These are phyloP conservation scores for Theonella swinhoei DNA, from an alignment of 37 sponge, comb jelly and placozoan genomes.

Conservation along the genomic window DNA sequence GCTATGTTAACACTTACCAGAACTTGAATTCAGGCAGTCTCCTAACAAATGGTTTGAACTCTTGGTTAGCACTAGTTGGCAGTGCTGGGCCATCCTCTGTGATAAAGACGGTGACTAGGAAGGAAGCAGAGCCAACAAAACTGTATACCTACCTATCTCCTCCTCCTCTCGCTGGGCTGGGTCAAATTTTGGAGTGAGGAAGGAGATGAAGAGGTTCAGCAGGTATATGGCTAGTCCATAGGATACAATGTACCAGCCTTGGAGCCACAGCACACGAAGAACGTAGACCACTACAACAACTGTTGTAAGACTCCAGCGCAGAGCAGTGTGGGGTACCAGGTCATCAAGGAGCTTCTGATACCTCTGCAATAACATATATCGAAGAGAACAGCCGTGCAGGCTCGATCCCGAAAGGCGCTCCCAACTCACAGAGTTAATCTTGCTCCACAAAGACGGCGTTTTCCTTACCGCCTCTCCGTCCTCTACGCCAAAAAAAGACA, in stretches of 20 bases:
- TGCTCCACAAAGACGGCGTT: no score
- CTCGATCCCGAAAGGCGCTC: no score
- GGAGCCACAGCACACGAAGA: constrained; percentile 49
- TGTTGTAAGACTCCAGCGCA: constrained; percentile 62
- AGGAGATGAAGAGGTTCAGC: constrained; percentile 88
- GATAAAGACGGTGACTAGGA: neutral
- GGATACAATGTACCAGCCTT: constrained; percentile 93
- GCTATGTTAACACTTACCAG: constrained; percentile 60
- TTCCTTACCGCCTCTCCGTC: no score
- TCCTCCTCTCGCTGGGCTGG: constrained; percentile 73
- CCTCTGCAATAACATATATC: constrained; percentile 37
- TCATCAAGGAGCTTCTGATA: constrained; percentile 85
- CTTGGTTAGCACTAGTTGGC: constrained; percentile 82
- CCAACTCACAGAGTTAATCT: no score
- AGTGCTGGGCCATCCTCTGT: constrained; percentile 81
- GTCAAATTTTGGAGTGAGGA: constrained; percentile 95
- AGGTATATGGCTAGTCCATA: constrained; percentile 93
- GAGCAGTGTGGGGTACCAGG: constrained; percentile 46
- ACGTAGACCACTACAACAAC: constrained; percentile 51
- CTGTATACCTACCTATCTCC: constrained; percentile 25
- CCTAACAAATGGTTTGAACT: constrained; percentile 93
- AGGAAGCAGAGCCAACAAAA: no score
- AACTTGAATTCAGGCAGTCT: constrained; percentile 96
- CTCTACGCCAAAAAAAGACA: no score
- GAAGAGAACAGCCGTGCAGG: no score